phyloP scores from a whole-genome alignment of 2,888 invertebrate species.

The Stramonita haemastoma region DNA sequence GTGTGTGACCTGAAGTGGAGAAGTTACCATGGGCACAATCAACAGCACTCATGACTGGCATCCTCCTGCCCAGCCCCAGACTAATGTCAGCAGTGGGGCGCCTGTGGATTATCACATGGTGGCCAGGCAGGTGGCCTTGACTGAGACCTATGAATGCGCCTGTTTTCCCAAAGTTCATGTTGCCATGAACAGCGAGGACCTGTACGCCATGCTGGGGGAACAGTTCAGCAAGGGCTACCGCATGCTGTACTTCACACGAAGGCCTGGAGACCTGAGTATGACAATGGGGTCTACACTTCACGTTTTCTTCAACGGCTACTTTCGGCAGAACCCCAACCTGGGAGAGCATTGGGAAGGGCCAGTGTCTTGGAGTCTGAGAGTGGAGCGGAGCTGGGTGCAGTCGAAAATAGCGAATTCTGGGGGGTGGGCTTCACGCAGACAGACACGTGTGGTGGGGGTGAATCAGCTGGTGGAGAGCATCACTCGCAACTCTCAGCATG shows the following conservation, averaged over 20 bases:
- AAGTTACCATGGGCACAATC: background rate
- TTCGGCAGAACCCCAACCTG: slow-evolving; percentile 8
- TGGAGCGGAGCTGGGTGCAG: slow-evolving; percentile 25
- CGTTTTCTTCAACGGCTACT: background rate
- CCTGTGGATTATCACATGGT: slow-evolving; percentile 24
- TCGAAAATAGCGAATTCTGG: background rate
- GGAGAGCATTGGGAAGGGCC: background rate
- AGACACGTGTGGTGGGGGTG: slow-evolving; percentile 38
- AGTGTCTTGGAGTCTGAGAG: background rate
- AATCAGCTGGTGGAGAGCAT: slow-evolving; percentile 60
- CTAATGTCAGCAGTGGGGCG: background rate
- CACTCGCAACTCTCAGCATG: slow-evolving; percentile 54
- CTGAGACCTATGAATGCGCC: background rate
- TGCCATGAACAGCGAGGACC: background rate
- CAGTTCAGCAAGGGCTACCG: slow-evolving; percentile 24
- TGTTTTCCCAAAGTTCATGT: background rate
- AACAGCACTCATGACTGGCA: slow-evolving; percentile 6
- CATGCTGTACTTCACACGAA: background rate
- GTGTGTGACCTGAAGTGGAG: too few relatives aligned
- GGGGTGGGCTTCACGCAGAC: background rate
- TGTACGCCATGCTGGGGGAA: slow-evolving; percentile 11
- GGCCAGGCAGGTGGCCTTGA: background rate
- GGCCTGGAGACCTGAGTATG: background rate
- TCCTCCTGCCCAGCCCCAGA: background rate
- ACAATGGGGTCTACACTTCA: background rate